Evolutionary conservation across 2,888 invertebrate species (phyloP).

Genomic region (Carabus problematicus): DNA sequence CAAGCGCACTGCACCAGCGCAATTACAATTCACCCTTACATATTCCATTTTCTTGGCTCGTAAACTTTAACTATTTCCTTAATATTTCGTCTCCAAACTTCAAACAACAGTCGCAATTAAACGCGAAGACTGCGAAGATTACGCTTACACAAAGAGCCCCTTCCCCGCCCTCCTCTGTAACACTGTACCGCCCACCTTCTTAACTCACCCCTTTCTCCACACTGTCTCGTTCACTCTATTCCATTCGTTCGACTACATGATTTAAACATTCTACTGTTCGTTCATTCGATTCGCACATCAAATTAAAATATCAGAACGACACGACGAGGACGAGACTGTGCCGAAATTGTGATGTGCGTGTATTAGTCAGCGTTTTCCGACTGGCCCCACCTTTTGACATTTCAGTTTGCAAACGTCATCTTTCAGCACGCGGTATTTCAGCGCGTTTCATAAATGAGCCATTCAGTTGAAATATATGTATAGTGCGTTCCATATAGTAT

Average conservation of each 20-base stretch:
- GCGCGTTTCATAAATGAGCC: slow-evolving; percentile 28
- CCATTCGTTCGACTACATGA: not conserved
- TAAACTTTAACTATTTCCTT: slow-evolving; percentile 38
- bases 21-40: slow-evolving; percentile 34
- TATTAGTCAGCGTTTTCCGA: slow-evolving; percentile 27
- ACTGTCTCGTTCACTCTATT: not conserved
- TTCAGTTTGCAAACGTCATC: slow-evolving; percentile 37
- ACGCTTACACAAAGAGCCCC: too few relatives aligned
- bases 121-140: not conserved
- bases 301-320: slow-evolving; percentile 27
- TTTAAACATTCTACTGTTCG: too few relatives aligned
- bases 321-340: slow-evolving; percentile 6
- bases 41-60: slow-evolving; percentile 36
- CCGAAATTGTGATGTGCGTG: not conserved
- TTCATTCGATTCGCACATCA: slow-evolving; percentile 28
- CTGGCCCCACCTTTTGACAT: slow-evolving; percentile 26
- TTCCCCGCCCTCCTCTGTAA: too few relatives aligned
- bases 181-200: too few relatives aligned
- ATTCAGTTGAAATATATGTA: slow-evolving; percentile 11
- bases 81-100: slow-evolving; percentile 32
- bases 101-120: slow-evolving; percentile 36
- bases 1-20: slow-evolving; percentile 6
- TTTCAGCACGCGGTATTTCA: slow-evolving; percentile 22
- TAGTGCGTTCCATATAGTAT: too few relatives aligned
- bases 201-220: too few relatives aligned